phyloP scores from a whole-genome alignment of 2,888 invertebrate genomes.

The Synanthedon formicaeformis region DNA sequence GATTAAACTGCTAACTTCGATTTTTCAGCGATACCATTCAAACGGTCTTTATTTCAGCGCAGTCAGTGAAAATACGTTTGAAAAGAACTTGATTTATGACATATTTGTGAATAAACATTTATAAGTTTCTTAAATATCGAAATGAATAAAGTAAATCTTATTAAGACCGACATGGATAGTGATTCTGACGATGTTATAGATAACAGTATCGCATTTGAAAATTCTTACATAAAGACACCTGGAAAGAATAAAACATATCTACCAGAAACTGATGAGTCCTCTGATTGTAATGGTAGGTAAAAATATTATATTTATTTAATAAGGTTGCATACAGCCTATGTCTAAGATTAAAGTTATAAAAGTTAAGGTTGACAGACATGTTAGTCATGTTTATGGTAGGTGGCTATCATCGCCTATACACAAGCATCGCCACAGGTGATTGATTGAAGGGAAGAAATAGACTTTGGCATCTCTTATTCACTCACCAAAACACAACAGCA shows the following conservation, averaged over 20 bases:
- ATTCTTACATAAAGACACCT: constrained; percentile 27
- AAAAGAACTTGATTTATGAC: constrained; percentile 36
- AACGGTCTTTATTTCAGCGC: too few relatives aligned
- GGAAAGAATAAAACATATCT: constrained; percentile 43
- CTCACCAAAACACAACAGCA: too few relatives aligned
- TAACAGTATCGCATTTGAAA: constrained; percentile 32
- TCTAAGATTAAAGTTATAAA: too few relatives aligned
- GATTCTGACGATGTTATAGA: constrained; percentile 51
- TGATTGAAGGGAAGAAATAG: too few relatives aligned
- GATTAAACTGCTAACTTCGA: too few relatives aligned
- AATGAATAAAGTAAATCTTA: constrained; percentile 16
- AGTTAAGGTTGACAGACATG: too few relatives aligned
- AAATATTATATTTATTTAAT: neutral
- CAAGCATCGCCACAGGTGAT: too few relatives aligned
- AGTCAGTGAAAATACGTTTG: constrained; percentile 7
- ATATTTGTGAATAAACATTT: constrained; percentile 38
- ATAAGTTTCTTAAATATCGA: too few relatives aligned
- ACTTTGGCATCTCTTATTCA: too few relatives aligned
- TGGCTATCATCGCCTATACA: too few relatives aligned
- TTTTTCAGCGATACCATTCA: too few relatives aligned
- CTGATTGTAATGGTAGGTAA: constrained; percentile 28
- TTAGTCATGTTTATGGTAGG: too few relatives aligned
- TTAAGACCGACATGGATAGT: constrained; percentile 29
- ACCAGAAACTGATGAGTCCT: constrained; percentile 54
- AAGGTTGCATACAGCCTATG: neutral